Evolutionary conservation across 53 echinoderm and acorn worm species (phyloP), one percentile per base, ranked within the genome.

Genomic region (Stichopus horrens): DNA sequence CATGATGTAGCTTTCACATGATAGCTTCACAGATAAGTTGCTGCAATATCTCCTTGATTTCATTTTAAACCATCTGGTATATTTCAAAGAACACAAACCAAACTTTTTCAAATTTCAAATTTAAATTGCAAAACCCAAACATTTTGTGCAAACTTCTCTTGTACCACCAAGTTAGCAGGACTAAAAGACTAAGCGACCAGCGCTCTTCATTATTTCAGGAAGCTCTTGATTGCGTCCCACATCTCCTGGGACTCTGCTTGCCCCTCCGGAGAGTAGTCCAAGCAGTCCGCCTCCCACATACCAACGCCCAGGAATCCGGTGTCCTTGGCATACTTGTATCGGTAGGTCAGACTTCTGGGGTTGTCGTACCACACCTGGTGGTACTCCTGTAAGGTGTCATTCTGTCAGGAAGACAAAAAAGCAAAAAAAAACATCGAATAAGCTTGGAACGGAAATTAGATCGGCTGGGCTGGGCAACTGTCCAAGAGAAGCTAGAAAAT

Each of bases 341-440:
- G 91, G 8, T 89, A 78, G 65, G 86, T 86, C 2, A 96, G 90
- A 14, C 94, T 94, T 21, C 68, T 65, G 5, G 94, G 91, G 66
- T 96, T 92, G 76, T 96, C 96, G 51, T 94, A 96, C 96, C 96
- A 96, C 8, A 91, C 90, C 63, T 96, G 96, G 1, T 77, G 78
- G 76, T 55, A 56, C 57, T 88, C 23, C 55, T 57, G 51, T 7
- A 22, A 11, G 8, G 71, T 19, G 8, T 86, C 71, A 0, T 68
- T 21, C 58, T 82, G 52, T 51, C 7, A 4, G 55, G 14, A 14
- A 86, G 14, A 19, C 14, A 9, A 75, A 5, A 75, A 19, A 19
- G 9, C 9, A 14, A 7, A 21, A 16, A 18, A 8, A 19, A 75
- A 9, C 9, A 37, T 22, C 5, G 75, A 19, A 21, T 13, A 9